These are phyloP conservation scores for Drosophila parthenogenetica DNA, from an alignment of 2,888 invertebrate species.

Conservation along the genomic window DNA sequence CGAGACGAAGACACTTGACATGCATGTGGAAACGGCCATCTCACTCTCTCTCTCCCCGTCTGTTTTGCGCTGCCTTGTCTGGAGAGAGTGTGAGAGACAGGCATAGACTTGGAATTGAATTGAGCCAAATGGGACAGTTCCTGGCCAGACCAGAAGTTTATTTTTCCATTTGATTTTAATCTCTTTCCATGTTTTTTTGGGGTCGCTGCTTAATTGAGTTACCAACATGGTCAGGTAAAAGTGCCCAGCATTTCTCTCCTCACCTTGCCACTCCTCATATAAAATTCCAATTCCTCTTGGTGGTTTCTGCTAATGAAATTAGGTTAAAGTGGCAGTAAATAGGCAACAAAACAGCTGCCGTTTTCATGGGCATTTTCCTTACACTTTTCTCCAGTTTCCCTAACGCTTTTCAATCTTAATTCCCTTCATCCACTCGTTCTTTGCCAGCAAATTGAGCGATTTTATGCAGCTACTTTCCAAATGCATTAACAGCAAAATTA, in stretches of 20 bases:
- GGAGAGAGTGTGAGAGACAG: conserved; percentile 39
- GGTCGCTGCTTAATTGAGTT: conserved; percentile 71
- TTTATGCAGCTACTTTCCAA: conserved; percentile 58
- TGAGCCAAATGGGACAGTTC: conserved; percentile 12
- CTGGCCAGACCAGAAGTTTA: conserved; percentile 34
- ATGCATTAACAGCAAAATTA: conserved; percentile 60
- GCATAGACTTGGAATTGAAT: conserved; percentile 21
- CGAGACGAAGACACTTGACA: conserved; percentile 73
- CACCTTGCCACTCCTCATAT: not conserved
- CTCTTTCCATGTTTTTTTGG: conserved; percentile 48
- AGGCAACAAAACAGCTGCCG: conserved; percentile 60
- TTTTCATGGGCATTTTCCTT: conserved; percentile 27
- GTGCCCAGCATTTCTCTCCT: conserved; percentile 37
- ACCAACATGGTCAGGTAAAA: conserved; percentile 57
- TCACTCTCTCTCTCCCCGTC: too few species aligned
- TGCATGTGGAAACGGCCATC: conserved; percentile 59
- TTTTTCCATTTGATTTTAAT: conserved; percentile 60
- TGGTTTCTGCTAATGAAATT: conserved; percentile 67
- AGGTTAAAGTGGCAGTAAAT: conserved; percentile 78
- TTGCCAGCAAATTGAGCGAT: conserved; percentile 50
- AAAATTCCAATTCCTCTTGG: not conserved
- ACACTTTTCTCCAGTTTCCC: not conserved
- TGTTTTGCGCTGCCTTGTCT: not conserved
- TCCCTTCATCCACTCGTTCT: not conserved
- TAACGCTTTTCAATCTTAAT: not conserved